Percentiles rank a stretch among this genome's conserved stretches.
Conservation (phyloP, 2,113 vertebrate genomes). For the Uropsilus gracilis region DNA sequence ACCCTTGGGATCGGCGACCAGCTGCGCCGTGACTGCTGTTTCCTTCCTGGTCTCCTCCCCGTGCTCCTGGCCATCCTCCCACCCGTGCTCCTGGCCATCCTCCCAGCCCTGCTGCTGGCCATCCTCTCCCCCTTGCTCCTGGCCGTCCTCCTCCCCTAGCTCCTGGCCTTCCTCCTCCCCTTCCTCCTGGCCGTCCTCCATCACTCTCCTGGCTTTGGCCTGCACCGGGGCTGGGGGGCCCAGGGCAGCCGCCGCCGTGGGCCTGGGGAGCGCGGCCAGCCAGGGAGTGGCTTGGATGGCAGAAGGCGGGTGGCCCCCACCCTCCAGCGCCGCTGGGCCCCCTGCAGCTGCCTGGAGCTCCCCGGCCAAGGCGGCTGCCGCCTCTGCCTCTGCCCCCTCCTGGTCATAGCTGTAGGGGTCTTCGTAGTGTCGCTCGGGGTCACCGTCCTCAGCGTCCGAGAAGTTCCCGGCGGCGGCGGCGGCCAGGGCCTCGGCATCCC, state of each 20-base stretch:
- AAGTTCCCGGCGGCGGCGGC: constrained; percentile 60
- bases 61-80: neutral
- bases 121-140: neutral
- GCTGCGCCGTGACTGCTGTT: fast-evolving
- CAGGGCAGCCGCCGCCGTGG: constrained; percentile 2
- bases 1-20: neutral
- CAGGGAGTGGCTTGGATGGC: constrained; percentile 68
- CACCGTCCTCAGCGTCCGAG: constrained; percentile 81
- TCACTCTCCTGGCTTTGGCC: constrained; percentile 64
- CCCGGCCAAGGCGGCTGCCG: constrained; percentile 69
- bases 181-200: neutral
- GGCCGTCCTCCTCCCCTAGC: neutral
- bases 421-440: constrained; percentile 82
- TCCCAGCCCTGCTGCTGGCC: too few relatives aligned
- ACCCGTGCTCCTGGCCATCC: constrained; percentile 20
- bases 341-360: constrained; percentile 74
- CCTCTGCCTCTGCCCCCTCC: constrained; percentile 83
- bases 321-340: constrained; percentile 70
- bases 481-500: fast-evolving
- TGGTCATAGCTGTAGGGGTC: constrained; percentile 89
- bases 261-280: constrained; percentile 8
- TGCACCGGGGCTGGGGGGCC: constrained; percentile 63
- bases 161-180: neutral
- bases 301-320: constrained; percentile 85
- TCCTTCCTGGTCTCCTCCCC: neutral